Percentiles rank a stretch among this genome's conserved stretches.
These are phyloP conservation scores for Eupithecia inturbata DNA, from an alignment of 2,888 invertebrate genomes.

Conservation along the genomic window DNA sequence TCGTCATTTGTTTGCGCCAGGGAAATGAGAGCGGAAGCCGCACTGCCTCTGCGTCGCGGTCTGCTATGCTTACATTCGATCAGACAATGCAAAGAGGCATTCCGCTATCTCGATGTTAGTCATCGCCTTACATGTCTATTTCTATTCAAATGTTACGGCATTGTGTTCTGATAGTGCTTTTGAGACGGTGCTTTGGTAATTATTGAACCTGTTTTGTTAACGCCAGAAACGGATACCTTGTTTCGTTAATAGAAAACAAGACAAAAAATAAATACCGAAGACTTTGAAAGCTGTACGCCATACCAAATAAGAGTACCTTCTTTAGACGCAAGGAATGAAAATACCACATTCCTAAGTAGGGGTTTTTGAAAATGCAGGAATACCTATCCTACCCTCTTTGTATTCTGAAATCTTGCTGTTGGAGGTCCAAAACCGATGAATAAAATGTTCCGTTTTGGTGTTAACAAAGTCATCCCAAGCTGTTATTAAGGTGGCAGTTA, in stretches of 20 bases:
- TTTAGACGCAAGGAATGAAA: background rate
- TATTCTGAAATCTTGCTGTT: background rate
- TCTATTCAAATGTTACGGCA: slow-evolving; percentile 19
- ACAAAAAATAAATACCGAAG: background rate
- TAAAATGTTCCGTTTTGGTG: background rate
- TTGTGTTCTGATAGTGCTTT: background rate
- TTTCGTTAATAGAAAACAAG: background rate
- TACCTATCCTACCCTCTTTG: background rate
- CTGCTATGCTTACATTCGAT: slow-evolving; percentile 23
- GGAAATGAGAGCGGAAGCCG: slow-evolving; percentile 49
- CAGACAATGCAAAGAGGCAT: slow-evolving; percentile 29
- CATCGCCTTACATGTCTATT: slow-evolving; percentile 30
- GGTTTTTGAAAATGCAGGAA: background rate
- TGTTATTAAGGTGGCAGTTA: background rate
- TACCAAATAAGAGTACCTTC: background rate
- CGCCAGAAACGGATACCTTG: background rate
- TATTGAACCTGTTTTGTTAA: slow-evolving; percentile 5
- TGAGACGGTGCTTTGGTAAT: slow-evolving; percentile 7
- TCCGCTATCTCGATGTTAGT: slow-evolving; percentile 41
- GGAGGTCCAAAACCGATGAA: background rate
- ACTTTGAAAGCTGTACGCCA: background rate
- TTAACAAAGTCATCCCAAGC: background rate
- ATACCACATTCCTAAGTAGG: background rate
- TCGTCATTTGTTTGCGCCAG: slow-evolving; percentile 16
- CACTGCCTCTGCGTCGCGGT: slow-evolving; percentile 45